Conservation (phyloP, 2,888 invertebrate genomes). For the Hyles lineata region DNA sequence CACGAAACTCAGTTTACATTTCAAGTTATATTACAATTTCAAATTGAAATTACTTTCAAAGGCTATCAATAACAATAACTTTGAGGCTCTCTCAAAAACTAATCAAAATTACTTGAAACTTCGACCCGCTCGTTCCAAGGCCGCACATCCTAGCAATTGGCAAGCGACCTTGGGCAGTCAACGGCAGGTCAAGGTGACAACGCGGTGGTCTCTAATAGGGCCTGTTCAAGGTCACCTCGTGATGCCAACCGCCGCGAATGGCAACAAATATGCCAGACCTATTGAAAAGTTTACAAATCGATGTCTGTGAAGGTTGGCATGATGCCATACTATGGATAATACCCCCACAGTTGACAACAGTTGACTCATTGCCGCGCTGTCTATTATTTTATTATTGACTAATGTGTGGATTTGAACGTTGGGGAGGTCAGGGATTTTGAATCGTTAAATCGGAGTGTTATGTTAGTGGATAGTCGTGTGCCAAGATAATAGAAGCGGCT, state of each 20-base stretch:
- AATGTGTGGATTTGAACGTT: slow-evolving; percentile 4
- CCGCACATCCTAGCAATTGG: slow-evolving; percentile 33
- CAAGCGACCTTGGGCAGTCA: slow-evolving; percentile 59
- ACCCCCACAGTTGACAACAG: slow-evolving; percentile 8
- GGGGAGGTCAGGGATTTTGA: slow-evolving; percentile 19
- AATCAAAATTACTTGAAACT: slow-evolving; percentile 19
- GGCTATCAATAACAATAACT: slow-evolving; percentile 25
- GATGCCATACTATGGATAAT: slow-evolving; percentile 8
- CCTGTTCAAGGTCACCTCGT: slow-evolving; percentile 54
- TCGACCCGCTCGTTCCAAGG: slow-evolving; percentile 30
- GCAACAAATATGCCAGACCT: slow-evolving; percentile 40
- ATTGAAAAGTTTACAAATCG: slow-evolving; percentile 24
- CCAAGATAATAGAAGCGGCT: background rate
- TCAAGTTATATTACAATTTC: slow-evolving; percentile 18
- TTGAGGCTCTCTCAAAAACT: slow-evolving; percentile 5
- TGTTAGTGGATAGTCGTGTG: slow-evolving; percentile 2
- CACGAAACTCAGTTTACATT: slow-evolving; percentile 19
- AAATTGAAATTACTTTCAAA: slow-evolving; percentile 26
- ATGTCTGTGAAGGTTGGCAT: slow-evolving; percentile 15
- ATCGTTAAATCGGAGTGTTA: background rate
- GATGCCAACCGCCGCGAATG: slow-evolving; percentile 38
- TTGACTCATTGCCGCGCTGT: slow-evolving; percentile 22
- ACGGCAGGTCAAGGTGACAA: slow-evolving; percentile 61
- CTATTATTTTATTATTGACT: slow-evolving; percentile 24
- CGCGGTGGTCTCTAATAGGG: slow-evolving; percentile 53